phyloP scores from a whole-genome alignment of 92 coral and sea anemone species.

The Zoanthus sansibaricus region DNA sequence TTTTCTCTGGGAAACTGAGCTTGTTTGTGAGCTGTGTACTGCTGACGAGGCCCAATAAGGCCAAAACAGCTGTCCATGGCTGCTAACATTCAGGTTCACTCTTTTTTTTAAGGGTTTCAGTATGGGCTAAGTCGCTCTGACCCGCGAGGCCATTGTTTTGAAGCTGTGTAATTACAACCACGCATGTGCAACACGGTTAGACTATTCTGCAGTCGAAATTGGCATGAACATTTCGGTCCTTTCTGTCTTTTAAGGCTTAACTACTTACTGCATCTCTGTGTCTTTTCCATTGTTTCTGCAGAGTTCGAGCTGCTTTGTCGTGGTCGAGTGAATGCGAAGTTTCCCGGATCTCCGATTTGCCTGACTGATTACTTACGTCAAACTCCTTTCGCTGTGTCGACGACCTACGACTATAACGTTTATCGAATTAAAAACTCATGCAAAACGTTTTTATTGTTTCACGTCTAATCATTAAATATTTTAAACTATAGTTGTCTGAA shows the following conservation, averaged over 20 bases:
- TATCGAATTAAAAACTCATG: background rate
- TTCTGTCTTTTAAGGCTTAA: background rate
- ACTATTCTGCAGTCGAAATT: too few relatives aligned
- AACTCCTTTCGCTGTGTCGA: background rate
- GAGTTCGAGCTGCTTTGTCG: slow-evolving; percentile 86
- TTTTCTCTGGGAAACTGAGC: too few relatives aligned
- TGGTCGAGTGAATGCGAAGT: slow-evolving; percentile 29
- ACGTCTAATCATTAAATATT: background rate
- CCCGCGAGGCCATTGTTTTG: too few relatives aligned
- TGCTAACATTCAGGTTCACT: too few relatives aligned
- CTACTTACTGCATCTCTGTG: slow-evolving; percentile 72
- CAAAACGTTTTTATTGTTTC: background rate
- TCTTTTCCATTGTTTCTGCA: slow-evolving; percentile 91
- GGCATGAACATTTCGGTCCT: too few relatives aligned
- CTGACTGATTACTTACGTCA: slow-evolving; percentile 43
- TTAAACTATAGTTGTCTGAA: background rate
- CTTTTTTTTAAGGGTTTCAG: too few relatives aligned
- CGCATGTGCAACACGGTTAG: too few relatives aligned
- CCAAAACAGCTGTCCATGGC: too few relatives aligned
- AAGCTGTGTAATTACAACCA: too few relatives aligned
- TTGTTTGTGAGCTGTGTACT: too few relatives aligned
- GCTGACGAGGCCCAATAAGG: too few relatives aligned
- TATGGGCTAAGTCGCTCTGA: too few relatives aligned
- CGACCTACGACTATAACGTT: slow-evolving; percentile 14
- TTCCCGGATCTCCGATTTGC: slow-evolving; percentile 8